These are phyloP conservation scores for Athene noctua DNA, from an alignment of 2,113 vertebrate species.

Conservation along the genomic window DNA sequence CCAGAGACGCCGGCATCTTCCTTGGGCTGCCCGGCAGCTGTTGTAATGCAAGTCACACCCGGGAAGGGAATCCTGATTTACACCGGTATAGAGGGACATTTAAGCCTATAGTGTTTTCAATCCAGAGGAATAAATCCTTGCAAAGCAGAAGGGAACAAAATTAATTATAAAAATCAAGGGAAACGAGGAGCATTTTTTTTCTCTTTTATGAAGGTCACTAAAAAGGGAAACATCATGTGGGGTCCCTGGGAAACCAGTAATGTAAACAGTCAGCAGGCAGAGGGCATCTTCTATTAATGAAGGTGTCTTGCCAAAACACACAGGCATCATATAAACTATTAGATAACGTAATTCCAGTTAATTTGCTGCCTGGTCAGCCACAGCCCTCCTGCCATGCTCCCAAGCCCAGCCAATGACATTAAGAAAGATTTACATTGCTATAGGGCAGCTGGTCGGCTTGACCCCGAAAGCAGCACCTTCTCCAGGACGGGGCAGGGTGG, in stretches of 20 bases:
- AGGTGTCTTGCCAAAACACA: not conserved
- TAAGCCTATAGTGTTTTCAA: not conserved
- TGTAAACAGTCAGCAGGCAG: not conserved
- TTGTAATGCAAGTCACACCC: not conserved
- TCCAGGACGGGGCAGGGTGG: not conserved
- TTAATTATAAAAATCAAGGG: not conserved
- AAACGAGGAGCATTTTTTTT: not conserved
- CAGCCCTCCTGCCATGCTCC: not conserved
- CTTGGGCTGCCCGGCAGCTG: not conserved
- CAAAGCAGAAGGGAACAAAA: not conserved
- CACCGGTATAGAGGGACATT: not conserved
- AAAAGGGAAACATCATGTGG: not conserved
- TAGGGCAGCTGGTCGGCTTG: not conserved
- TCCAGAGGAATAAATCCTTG: not conserved
- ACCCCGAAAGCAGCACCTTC: not conserved
- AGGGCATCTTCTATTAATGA: constrained; percentile 27
- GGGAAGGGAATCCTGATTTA: not conserved
- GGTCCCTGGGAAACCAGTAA: not conserved
- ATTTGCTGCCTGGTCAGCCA: constrained; percentile 39
- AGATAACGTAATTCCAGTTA: constrained; percentile 38
- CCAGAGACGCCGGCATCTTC: not conserved
- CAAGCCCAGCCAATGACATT: not conserved
- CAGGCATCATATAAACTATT: constrained; percentile 4
- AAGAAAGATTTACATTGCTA: not conserved
- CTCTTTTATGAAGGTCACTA: constrained; percentile 9